phyloP scores from a whole-genome alignment of 2,113 vertebrate species.

The Larimichthys polyactis region DNA sequence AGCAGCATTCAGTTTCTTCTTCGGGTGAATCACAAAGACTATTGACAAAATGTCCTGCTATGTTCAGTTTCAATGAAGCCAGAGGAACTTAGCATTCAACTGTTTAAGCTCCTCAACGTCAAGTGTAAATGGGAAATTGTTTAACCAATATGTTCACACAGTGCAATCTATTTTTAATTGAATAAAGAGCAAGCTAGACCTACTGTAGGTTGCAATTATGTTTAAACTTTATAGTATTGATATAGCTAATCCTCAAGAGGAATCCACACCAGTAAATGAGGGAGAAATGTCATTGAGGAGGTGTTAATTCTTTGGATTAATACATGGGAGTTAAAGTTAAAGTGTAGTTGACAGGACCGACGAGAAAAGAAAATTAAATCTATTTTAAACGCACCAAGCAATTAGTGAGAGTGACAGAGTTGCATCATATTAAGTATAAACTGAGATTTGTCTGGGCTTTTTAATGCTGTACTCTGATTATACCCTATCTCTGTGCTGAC shows the following conservation, averaged over 20 bases:
- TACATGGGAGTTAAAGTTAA: conserved; percentile 27
- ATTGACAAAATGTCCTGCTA: conserved; percentile 45
- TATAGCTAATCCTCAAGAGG: conserved; percentile 33
- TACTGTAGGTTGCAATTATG: conserved; percentile 49
- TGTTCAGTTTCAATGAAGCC: conserved; percentile 32
- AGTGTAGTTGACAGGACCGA: conserved; percentile 21
- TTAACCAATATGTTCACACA: conserved; percentile 35
- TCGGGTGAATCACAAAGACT: conserved; percentile 10
- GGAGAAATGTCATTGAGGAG: conserved; percentile 35
- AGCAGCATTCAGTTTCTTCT: conserved; percentile 34
- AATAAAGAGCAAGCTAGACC: conserved; percentile 18
- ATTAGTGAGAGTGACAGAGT: conserved; percentile 64
- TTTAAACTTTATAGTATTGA: conserved; percentile 44
- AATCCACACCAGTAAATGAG: conserved; percentile 21
- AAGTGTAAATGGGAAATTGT: conserved; percentile 42
- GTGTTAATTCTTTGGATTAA: conserved; percentile 40
- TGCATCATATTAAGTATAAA: conserved; percentile 47
- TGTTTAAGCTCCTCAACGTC: conserved; percentile 23
- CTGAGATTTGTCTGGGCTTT: conserved; percentile 34
- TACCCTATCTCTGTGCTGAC: conserved; percentile 43
- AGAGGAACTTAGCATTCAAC: conserved; percentile 15
- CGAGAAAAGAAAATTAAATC: conserved; percentile 33
- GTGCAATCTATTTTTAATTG: conserved; percentile 46
- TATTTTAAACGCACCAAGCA: conserved; percentile 43
- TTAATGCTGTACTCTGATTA: conserved; percentile 55